phyloP scores from a whole-genome alignment of 2,113 vertebrate species.

The Chelonoidis abingdonii region DNA sequence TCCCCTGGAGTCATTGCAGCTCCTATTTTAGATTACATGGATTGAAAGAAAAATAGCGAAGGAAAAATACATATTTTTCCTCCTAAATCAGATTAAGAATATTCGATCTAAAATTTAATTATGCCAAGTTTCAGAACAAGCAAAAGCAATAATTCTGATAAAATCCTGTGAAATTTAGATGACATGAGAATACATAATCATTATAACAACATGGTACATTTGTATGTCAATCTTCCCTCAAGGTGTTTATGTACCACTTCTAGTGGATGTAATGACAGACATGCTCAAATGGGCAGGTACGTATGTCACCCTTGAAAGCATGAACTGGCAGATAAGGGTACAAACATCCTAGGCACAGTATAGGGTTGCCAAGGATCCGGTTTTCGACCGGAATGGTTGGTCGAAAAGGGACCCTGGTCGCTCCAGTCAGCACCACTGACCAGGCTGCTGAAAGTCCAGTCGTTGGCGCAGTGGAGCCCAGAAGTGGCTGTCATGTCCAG shows the following conservation, averaged over 20 bases:
- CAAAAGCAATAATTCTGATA: not conserved
- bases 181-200: not conserved
- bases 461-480: no score
- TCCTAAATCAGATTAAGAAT: not conserved
- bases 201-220: not conserved
- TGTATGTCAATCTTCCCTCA: not conserved
- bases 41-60: not conserved
- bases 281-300: no score
- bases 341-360: not conserved
- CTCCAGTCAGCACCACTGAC: no score
- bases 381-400: no score
- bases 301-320: not conserved
- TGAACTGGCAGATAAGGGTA: not conserved
- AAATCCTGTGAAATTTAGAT: not conserved
- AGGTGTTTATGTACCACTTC: not conserved
- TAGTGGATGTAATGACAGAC: not conserved
- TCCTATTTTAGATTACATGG: not conserved
- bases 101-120: not conserved
- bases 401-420: no score
- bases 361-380: not conserved
- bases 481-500: no score
- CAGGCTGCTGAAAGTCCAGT: no score
- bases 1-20: not conserved
- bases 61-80: fast-evolving
- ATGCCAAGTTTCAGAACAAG: not conserved